Conservation (phyloP, 2,888 invertebrate genomes). For the Gasteruption jaculator region DNA sequence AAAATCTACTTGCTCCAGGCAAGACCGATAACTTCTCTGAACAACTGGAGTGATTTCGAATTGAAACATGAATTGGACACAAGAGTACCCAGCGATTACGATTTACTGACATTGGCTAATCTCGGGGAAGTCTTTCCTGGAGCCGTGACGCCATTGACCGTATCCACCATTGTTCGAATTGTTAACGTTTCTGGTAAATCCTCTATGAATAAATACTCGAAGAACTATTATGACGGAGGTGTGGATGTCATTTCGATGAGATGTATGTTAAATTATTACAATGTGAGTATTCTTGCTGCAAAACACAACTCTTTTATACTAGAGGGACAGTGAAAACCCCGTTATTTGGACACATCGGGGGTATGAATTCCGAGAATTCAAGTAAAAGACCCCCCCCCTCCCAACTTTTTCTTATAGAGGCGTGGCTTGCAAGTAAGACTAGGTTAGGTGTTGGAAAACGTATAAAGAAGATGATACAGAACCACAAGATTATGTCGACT, state of each 20-base stretch:
- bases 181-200: constrained; percentile 31
- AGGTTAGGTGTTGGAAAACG: too few species aligned
- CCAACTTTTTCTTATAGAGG: too few species aligned
- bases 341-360: too few species aligned
- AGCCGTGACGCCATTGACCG: constrained; percentile 57
- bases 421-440: too few species aligned
- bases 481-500: too few species aligned
- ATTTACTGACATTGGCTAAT: constrained; percentile 68
- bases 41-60: constrained; percentile 74
- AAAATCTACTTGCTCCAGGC: constrained; percentile 69
- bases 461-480: too few species aligned
- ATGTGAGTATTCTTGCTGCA: constrained; percentile 31
- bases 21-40: constrained; percentile 71
- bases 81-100: constrained; percentile 62
- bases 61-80: constrained; percentile 73
- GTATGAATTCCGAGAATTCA: too few species aligned
- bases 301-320: too few species aligned
- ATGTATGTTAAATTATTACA: constrained; percentile 26
- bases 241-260: constrained; percentile 19
- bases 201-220: background rate
- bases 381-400: too few species aligned
- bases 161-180: constrained; percentile 43
- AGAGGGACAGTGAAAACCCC: too few species aligned
- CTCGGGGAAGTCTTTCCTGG: constrained; percentile 70
- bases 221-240: constrained; percentile 6